A percentile compares a stretch with the other conserved stretches of the same genome.
These are phyloP conservation scores for Flexamia atlantica DNA, from an alignment of 2,888 invertebrate genomes.

Conservation along the genomic window DNA sequence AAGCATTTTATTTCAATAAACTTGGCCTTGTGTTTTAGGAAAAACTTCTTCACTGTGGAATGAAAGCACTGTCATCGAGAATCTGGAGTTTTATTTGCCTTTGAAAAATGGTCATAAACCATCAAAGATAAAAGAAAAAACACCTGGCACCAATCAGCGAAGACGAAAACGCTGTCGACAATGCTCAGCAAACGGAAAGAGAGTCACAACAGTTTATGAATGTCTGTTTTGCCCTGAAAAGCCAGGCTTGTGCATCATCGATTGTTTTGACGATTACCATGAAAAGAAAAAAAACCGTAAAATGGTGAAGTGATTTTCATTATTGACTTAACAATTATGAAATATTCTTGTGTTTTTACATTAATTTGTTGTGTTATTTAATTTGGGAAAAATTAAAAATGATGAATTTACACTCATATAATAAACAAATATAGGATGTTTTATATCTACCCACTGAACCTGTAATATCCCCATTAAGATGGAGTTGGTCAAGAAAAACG, in stretches of 20 bases:
- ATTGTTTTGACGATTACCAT: conserved; percentile 18
- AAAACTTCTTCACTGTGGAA: not conserved
- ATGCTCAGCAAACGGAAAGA: not conserved
- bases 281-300: not conserved
- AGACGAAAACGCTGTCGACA: conserved; percentile 11
- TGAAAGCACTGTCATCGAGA: not conserved
- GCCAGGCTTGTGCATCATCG: not conserved
- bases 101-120: not conserved
- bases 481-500: too few relatives aligned
- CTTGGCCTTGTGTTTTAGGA: not conserved
- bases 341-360: too few relatives aligned
- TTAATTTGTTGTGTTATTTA: too few relatives aligned
- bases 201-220: not conserved
- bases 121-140: not conserved
- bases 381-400: too few relatives aligned
- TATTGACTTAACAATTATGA: too few relatives aligned
- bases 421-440: too few relatives aligned
- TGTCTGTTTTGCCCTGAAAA: not conserved
- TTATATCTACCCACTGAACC: too few relatives aligned
- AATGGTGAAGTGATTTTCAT: too few relatives aligned
- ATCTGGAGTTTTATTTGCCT: not conserved
- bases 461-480: too few relatives aligned
- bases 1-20: too few relatives aligned
- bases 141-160: not conserved
- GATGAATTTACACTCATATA: too few relatives aligned